These are phyloP conservation scores for Syngnathus scovelli DNA, from an alignment of 2,113 vertebrate species.

Conservation along the genomic window DNA sequence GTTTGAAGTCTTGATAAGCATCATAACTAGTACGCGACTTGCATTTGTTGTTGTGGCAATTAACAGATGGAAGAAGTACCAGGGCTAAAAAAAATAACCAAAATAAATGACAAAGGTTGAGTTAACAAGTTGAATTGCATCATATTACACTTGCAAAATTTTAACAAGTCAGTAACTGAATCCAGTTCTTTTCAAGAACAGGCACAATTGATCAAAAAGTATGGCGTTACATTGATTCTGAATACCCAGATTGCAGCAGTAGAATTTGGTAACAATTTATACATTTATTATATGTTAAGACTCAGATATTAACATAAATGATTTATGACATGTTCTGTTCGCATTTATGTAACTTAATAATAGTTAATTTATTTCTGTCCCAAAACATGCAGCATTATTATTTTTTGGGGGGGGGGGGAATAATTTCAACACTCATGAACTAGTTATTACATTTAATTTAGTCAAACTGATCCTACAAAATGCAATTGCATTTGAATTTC, in stretches of 20 bases:
- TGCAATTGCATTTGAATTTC: not conserved
- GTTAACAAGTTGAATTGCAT: no score
- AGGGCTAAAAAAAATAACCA: not conserved
- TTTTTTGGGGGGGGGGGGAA: not conserved
- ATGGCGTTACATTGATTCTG: not conserved
- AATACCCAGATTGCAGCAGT: not conserved
- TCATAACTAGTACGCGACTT: not conserved
- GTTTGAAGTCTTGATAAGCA: slow-evolving; percentile 5
- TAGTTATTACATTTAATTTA: not conserved
- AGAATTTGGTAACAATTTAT: not conserved
- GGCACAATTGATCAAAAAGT: no score
- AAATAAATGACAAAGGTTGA: not conserved
- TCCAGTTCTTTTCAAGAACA: no score
- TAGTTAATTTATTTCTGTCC: not conserved
- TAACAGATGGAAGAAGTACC: not conserved
- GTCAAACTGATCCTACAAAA: not conserved
- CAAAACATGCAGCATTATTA: not conserved
- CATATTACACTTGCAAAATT: no score
- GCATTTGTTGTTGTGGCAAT: not conserved
- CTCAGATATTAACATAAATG: not conserved
- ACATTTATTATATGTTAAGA: not conserved
- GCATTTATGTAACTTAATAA: not conserved
- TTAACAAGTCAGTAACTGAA: no score
- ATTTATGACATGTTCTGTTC: no score
- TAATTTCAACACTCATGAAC: no score